Base-by-base conservation (phyloP, 2,113 vertebrate species). In the Platichthys stellatus region DNA sequence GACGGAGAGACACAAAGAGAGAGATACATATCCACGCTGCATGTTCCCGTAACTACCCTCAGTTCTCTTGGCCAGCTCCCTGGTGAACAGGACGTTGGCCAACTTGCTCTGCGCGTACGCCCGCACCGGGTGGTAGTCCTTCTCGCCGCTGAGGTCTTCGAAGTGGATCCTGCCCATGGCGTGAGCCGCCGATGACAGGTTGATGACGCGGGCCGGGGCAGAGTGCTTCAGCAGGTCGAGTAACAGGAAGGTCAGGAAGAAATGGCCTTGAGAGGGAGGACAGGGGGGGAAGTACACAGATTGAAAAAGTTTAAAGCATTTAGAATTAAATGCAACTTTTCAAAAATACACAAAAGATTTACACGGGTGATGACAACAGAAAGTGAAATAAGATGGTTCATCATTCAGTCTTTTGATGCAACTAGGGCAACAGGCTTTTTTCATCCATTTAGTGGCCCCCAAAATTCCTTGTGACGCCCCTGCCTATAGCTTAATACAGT, bases 51-150 rank as follows among this genome's bases (percentile, higher is more conserved):
- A 7, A 31, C 31, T 86, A 94, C 92, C 93, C 63, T 93, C 89
- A 1, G 85, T 92, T 72, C 88, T 90, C 73, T 81, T 89, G 78
- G 91, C 89, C 65, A 94, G 82, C 78, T 92, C 94, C 69, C 90
- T 88, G 80, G 92, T 95, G 35, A 95, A 95, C 40, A 94, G 90
- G 59, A 94, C 35, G 28, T 93, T 94, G 38, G 94, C 90, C 71
- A 94, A 90, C 76, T 95, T 94, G 91, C 93, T 95, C 89, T 95
- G 94, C 0, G 79, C 81, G 0, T 95, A 95, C 31, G 91, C 88
- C 49, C 63, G 88, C 40, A 83, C 13, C 0, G 92, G 81, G 74
- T 93, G 83, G 76, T 94, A 95, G 68, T 58, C 20, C 10, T 84
- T 90, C 67, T 92, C 85, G 2, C 91, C 73, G 8, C 72, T 85